phyloP scores from a whole-genome alignment of 2,113 vertebrate species.

The Varanus salvator region DNA sequence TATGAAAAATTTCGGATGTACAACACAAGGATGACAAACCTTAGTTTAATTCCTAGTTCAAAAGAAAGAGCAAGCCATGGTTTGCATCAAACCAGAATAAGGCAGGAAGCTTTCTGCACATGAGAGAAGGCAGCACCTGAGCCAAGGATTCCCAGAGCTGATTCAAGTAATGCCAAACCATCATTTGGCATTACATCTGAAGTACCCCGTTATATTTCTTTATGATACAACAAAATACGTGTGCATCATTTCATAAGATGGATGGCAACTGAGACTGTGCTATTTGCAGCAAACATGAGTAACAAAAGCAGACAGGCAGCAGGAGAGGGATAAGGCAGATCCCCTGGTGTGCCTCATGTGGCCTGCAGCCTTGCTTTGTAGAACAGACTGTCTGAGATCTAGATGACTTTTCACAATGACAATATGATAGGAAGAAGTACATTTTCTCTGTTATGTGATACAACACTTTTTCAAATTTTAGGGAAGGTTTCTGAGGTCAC shows the following conservation, averaged over 20 bases:
- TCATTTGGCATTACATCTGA: neutral
- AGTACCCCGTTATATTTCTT: neutral
- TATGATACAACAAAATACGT: neutral
- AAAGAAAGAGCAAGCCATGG: neutral
- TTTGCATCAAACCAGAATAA: neutral
- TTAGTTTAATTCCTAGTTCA: neutral
- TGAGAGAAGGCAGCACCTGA: neutral
- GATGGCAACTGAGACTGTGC: too few species aligned
- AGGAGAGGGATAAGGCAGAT: neutral
- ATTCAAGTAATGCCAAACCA: neutral
- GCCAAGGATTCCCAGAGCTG: neutral
- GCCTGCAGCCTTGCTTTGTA: neutral
- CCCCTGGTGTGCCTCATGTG: neutral
- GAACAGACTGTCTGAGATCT: neutral
- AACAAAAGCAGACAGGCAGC: neutral
- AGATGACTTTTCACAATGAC: neutral
- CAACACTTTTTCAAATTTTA: conserved; percentile 38
- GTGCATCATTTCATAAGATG: neutral
- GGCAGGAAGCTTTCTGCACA: neutral
- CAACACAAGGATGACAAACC: neutral
- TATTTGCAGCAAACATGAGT: neutral
- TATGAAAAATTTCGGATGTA: too few species aligned
- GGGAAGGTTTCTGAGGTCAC: conserved; percentile 48
- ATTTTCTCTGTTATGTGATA: conserved; percentile 50
- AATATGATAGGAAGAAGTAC: conserved; percentile 56